These are phyloP conservation scores for Periophthalmus magnuspinnatus DNA, from an alignment of 2,797 vertebrate species.

Conservation along the genomic window DNA sequence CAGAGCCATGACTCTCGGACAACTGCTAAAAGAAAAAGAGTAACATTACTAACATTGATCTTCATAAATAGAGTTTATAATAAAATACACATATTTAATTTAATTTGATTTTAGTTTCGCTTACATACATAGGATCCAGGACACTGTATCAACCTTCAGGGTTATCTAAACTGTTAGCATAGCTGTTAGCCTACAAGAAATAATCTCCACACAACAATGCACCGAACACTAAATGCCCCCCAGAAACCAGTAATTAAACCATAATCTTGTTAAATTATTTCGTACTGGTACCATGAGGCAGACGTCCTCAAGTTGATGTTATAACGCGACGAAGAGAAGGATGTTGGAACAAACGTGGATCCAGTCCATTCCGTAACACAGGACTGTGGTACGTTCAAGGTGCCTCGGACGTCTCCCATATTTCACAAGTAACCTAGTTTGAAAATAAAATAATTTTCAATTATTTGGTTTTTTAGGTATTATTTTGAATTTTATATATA, in stretches of 20 bases:
- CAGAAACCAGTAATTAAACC: not conserved
- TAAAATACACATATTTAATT: not conserved
- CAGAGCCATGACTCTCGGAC: constrained; percentile 63
- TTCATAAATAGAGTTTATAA: not conserved
- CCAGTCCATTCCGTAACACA: constrained; percentile 6
- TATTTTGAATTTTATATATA: no score
- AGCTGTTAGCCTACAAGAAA: not conserved
- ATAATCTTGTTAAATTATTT: accelerated
- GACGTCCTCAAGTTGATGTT: not conserved
- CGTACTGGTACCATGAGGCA: constrained; percentile 24
- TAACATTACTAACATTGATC: not conserved
- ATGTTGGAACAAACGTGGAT: constrained; percentile 11
- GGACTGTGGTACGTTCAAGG: constrained; percentile 10
- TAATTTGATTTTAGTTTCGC: not conserved
- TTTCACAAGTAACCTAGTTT: not conserved
- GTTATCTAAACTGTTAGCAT: constrained; percentile 30
- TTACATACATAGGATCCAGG: not conserved
- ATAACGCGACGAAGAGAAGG: not conserved
- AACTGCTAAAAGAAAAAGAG: not conserved
- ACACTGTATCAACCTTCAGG: constrained; percentile 50
- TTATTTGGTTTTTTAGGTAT: no score
- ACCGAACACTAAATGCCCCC: not conserved
- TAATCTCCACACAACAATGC: accelerated
- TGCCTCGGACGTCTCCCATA: not conserved
- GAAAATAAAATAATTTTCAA: not conserved